Evolutionary conservation across 2,888 invertebrate genomes (phyloP).

Genomic region (Gnatocerus cornutus): DNA sequence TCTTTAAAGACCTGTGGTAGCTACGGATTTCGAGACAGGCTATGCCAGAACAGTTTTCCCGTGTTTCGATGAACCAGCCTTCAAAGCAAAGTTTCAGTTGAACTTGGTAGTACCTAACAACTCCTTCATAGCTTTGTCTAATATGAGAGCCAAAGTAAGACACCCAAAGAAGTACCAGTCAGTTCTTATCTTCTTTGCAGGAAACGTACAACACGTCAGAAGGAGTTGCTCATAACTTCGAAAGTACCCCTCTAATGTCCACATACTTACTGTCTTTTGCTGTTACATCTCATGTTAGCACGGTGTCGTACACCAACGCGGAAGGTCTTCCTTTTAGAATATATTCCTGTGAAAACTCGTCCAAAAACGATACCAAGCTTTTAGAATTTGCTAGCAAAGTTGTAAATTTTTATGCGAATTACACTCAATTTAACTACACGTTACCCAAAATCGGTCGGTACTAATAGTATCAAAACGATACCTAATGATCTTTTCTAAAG

Average conservation of each 20-base stretch:
- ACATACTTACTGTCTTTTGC: constrained; percentile 60
- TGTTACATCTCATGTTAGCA: constrained; percentile 50
- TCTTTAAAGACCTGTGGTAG: constrained; percentile 54
- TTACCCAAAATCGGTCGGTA: constrained; percentile 59
- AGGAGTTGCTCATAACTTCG: constrained; percentile 57
- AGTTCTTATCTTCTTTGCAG: too few relatives aligned
- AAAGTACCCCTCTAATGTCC: constrained; percentile 58
- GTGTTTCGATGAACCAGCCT: constrained; percentile 62
- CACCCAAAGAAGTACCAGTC: not conserved
- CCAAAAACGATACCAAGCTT: constrained; percentile 8
- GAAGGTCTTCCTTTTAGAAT: constrained; percentile 3
- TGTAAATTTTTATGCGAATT: constrained; percentile 57
- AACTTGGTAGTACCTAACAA: constrained; percentile 58
- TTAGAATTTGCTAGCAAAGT: constrained; percentile 51
- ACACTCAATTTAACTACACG: constrained; percentile 58
- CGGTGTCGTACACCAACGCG: constrained; percentile 40
- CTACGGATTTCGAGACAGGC: constrained; percentile 60
- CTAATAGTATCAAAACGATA: constrained; percentile 22
- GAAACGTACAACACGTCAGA: constrained; percentile 34
- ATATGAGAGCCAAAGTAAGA: constrained; percentile 61
- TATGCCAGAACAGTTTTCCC: constrained; percentile 59
- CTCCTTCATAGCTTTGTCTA: constrained; percentile 58
- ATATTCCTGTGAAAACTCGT: not conserved
- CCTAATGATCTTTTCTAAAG: constrained; percentile 51
- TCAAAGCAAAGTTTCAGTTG: constrained; percentile 60